Evolutionary conservation across 2,113 vertebrate species (phyloP).

Genomic region (Chitala chitala): DNA sequence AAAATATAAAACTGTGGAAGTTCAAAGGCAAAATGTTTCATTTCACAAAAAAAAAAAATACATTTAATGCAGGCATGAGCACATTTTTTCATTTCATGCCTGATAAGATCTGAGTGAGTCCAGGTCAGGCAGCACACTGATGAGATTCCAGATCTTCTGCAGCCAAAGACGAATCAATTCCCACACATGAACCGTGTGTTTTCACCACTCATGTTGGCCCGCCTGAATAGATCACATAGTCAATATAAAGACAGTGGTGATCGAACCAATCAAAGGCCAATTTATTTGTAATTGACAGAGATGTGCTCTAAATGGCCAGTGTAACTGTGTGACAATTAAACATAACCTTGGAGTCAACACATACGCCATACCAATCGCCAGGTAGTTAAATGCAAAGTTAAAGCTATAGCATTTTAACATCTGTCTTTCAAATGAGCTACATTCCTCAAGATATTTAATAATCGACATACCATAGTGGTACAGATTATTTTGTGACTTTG

Average conservation of each 20-base stretch:
- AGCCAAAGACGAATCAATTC: slow-evolving; percentile 51
- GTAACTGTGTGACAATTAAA: neutral
- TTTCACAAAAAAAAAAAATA: slow-evolving; percentile 27
- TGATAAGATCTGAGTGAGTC: slow-evolving; percentile 46
- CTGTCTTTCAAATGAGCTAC: neutral
- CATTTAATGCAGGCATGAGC: slow-evolving; percentile 51
- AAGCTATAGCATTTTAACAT: neutral
- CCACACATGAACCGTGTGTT: slow-evolving; percentile 44
- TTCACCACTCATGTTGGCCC: slow-evolving; percentile 41
- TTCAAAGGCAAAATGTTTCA: slow-evolving; percentile 20
- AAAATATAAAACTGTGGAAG: neutral
- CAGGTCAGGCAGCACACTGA: slow-evolving; percentile 39
- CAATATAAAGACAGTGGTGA: neutral
- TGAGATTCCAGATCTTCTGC: slow-evolving; percentile 37
- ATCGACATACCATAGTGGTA: no score
- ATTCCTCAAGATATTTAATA: no score
- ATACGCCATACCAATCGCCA: neutral
- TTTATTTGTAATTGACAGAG: neutral
- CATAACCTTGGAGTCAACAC: neutral
- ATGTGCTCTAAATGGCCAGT: neutral
- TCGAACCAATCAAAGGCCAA: neutral
- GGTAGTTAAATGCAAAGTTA: neutral
- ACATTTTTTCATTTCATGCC: slow-evolving; percentile 55
- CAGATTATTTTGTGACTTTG: no score
- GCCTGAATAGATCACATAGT: slow-evolving; percentile 28